Percentiles rank a stretch among this genome's conserved stretches.
phyloP scores from a whole-genome alignment of 2,797 vertebrate genomes.

The Australoheros facetus region DNA sequence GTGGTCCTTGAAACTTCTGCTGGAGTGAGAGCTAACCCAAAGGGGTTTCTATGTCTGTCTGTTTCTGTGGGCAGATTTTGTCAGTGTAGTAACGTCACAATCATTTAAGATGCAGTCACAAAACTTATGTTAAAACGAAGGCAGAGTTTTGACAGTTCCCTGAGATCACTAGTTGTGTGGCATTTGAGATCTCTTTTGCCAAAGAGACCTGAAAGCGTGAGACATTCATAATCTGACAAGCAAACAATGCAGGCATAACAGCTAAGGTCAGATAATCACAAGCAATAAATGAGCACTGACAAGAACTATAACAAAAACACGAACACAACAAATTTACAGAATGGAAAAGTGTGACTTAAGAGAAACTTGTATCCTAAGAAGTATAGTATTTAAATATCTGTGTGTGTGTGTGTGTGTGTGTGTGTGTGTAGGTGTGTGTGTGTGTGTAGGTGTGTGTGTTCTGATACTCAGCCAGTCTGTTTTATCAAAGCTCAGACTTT shows the following conservation, averaged over 20 bases:
- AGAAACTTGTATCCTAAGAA: neutral
- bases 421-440: neutral
- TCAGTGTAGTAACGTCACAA: neutral
- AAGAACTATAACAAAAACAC: neutral
- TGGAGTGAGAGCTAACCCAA: neutral
- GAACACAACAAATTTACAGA: neutral
- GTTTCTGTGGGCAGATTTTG: neutral
- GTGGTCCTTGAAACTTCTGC: neutral
- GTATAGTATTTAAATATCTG: neutral
- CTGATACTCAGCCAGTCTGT: slow-evolving; percentile 52
- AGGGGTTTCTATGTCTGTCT: neutral
- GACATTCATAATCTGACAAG: neutral
- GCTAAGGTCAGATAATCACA: neutral
- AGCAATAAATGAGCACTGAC: neutral
- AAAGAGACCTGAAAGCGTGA: neutral
- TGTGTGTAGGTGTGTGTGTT: neutral
- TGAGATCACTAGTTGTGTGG: neutral
- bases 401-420: too few species aligned
- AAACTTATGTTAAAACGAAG: neutral
- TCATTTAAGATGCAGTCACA: neutral
- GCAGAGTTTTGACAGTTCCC: neutral
- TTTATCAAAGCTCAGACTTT: slow-evolving; percentile 61
- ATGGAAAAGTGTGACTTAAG: neutral
- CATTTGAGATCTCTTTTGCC: neutral
- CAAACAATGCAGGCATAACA: neutral